A percentile compares a stretch with the other conserved stretches of the same genome.
Conservation (phyloP, 2,797 vertebrate genomes). For the Cossypha polioptera region DNA sequence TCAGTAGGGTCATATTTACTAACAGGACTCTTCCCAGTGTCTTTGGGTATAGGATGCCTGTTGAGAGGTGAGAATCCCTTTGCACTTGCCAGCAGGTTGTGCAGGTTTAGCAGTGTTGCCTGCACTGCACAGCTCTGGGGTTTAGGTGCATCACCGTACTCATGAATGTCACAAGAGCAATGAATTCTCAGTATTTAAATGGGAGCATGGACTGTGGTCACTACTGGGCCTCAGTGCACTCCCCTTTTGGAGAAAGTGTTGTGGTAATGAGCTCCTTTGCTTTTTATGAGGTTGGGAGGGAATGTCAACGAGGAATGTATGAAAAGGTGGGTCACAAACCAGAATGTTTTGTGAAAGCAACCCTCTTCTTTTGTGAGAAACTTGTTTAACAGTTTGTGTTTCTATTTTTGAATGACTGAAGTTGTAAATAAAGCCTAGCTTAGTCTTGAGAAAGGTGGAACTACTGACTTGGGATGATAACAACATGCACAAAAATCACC, state of each 20-base stretch:
- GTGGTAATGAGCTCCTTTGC: not conserved
- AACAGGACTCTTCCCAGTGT: not conserved
- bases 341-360: not conserved
- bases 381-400: not conserved
- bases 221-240: not conserved
- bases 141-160: not conserved
- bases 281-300: not conserved
- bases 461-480: not conserved
- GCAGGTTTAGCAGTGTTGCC: not conserved
- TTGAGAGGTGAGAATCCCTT: not conserved
- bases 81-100: not conserved
- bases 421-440: not conserved
- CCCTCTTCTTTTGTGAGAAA: not conserved
- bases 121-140: rapidly evolving
- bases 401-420: not conserved
- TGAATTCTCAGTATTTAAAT: not conserved
- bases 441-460: not conserved
- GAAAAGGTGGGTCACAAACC: not conserved
- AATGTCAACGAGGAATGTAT: rapidly evolving
- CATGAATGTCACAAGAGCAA: not conserved
- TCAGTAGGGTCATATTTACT: not conserved
- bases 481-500: not conserved
- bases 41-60: not conserved
- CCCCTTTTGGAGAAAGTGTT: not conserved
- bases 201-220: not conserved